These are phyloP conservation scores for Bergia puertoricense DNA, from an alignment of 92 coral and sea anemone species.

Conservation along the genomic window DNA sequence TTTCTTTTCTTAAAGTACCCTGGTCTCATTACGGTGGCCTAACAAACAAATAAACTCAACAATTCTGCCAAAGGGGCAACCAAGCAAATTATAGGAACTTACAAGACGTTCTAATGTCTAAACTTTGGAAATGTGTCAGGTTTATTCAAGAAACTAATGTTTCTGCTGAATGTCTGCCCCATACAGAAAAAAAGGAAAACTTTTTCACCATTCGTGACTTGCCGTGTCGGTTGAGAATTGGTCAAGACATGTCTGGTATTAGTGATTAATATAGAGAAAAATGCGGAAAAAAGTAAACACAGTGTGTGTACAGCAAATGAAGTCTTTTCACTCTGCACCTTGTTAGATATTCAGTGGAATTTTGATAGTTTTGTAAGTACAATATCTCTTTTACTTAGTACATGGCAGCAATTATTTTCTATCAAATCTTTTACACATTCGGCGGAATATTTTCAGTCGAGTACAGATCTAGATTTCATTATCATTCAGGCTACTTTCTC, in stretches of 20 bases:
- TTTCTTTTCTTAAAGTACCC: slow-evolving; percentile 15
- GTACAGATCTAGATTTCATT: background rate
- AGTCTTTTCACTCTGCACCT: background rate
- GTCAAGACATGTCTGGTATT: slow-evolving; percentile 39
- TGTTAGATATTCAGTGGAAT: background rate
- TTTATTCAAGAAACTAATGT: too few relatives aligned
- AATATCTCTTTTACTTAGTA: background rate
- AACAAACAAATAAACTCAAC: slow-evolving; percentile 28
- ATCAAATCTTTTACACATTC: background rate
- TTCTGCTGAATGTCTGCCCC: background rate
- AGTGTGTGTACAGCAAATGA: background rate
- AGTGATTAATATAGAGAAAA: background rate
- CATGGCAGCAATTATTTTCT: background rate
- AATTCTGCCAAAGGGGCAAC: background rate
- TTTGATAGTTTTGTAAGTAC: background rate
- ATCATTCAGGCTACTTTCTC: background rate
- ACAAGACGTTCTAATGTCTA: background rate
- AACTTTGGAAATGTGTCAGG: background rate
- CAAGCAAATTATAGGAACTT: background rate
- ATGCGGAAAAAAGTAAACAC: slow-evolving; percentile 22
- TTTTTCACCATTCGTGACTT: slow-evolving; percentile 28
- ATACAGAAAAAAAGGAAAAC: background rate
- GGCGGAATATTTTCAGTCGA: background rate
- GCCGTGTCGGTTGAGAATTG: background rate
- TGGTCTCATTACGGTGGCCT: background rate